Evolutionary conservation across 2,888 invertebrate genomes (phyloP).

Genomic region (Dusona sp.): DNA sequence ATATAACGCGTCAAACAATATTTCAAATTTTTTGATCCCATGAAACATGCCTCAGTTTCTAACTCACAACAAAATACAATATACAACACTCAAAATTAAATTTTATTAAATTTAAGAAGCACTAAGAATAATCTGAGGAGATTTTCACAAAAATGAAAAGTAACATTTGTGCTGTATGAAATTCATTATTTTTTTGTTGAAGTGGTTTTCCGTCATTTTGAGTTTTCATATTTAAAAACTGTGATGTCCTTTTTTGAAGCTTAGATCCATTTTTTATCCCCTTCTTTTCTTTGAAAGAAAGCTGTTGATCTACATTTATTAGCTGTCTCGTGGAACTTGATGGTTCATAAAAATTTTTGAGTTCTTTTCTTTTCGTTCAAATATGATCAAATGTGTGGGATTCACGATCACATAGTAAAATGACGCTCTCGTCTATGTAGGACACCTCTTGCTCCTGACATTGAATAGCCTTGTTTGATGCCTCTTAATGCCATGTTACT

Average conservation of each 20-base stretch:
- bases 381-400: slow-evolving; percentile 17
- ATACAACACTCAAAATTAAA: neutral
- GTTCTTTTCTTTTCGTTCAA: slow-evolving; percentile 18
- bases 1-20: neutral
- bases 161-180: neutral
- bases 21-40: neutral
- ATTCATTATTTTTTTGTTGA: neutral
- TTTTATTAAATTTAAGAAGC: neutral
- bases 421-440: neutral
- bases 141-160: neutral
- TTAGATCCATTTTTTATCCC: neutral
- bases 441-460: slow-evolving; percentile 22
- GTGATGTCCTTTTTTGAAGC: neutral
- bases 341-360: slow-evolving; percentile 24
- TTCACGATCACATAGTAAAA: slow-evolving; percentile 19
- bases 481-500: slow-evolving; percentile 44
- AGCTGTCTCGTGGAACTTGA: neutral
- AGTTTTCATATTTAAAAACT: neutral
- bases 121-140: neutral
- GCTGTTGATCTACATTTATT: neutral
- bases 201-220: neutral
- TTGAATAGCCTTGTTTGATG: slow-evolving; percentile 51
- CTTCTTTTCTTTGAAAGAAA: neutral
- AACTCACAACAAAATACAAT: neutral
- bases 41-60: neutral